phyloP scores from a whole-genome alignment of 2,797 vertebrate species.

The Synanceia verrucosa region DNA sequence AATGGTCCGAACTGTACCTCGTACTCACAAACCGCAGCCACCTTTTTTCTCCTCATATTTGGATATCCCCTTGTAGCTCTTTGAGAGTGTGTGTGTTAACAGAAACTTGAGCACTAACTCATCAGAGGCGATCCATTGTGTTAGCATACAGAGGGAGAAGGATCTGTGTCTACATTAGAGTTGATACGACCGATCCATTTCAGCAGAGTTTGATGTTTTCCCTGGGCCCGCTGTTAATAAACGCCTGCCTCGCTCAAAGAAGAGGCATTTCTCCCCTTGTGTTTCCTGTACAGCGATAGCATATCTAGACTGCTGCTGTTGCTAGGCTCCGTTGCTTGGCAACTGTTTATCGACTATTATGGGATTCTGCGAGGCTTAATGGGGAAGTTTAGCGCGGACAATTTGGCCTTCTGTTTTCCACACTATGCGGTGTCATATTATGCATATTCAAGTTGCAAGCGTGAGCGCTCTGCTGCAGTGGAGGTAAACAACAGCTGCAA shows the following conservation, averaged over 20 bases:
- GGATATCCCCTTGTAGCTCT: slow-evolving; percentile 24
- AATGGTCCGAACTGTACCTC: slow-evolving; percentile 6
- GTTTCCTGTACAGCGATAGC: slow-evolving; percentile 56
- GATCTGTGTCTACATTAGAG: slow-evolving; percentile 64
- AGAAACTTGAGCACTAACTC: slow-evolving; percentile 72
- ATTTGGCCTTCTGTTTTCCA: slow-evolving; percentile 61
- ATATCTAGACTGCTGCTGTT: slow-evolving; percentile 64
- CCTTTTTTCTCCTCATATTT: slow-evolving; percentile 20
- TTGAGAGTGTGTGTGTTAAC: slow-evolving; percentile 35
- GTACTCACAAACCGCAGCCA: slow-evolving; percentile 4
- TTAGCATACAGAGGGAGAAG: slow-evolving; percentile 62
- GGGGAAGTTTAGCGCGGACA: slow-evolving; percentile 51
- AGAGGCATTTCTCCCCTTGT: slow-evolving; percentile 53
- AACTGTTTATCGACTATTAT: slow-evolving; percentile 75
- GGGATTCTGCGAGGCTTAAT: slow-evolving; percentile 63
- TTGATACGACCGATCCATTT: slow-evolving; percentile 78
- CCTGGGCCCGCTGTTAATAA: slow-evolving; percentile 71
- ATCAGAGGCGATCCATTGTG: slow-evolving; percentile 73
- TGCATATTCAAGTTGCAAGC: slow-evolving; percentile 43
- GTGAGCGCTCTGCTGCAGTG: slow-evolving; percentile 21
- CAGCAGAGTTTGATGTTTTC: slow-evolving; percentile 70
- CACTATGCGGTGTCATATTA: slow-evolving; percentile 35
- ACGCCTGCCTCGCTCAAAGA: slow-evolving; percentile 65
- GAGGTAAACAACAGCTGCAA: slow-evolving; percentile 49
- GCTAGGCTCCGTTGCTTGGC: slow-evolving; percentile 71